Evolutionary conservation across 2,888 invertebrate genomes (phyloP).

Genomic region (Drosophila mercatorum): DNA sequence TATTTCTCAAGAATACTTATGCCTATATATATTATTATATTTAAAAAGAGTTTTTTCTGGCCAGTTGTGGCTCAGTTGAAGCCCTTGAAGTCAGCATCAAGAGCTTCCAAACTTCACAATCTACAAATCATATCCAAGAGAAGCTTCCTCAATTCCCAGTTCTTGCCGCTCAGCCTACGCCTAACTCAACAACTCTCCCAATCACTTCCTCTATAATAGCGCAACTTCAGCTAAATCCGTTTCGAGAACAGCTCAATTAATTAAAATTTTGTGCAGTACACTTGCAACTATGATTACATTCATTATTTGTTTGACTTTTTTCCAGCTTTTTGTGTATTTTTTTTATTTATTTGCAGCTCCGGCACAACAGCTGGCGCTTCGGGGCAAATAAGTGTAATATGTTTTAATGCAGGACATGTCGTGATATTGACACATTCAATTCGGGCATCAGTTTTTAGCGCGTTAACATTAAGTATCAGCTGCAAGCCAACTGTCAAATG

Average conservation of each 20-base stretch:
- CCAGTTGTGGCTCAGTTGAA: too few relatives aligned
- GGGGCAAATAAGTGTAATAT: constrained; percentile 57
- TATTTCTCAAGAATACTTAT: too few relatives aligned
- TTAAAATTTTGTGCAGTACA: constrained; percentile 29
- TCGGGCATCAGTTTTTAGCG: constrained; percentile 62
- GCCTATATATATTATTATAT: too few relatives aligned
- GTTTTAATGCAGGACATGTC: constrained; percentile 67
- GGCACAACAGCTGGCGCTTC: constrained; percentile 55
- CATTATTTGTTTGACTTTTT: constrained; percentile 45
- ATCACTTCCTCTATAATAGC: background rate
- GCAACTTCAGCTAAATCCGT: background rate
- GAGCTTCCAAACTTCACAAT: too few relatives aligned
- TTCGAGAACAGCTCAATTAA: constrained; percentile 28
- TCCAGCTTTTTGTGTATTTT: background rate
- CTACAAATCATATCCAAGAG: too few relatives aligned
- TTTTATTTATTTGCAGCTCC: background rate
- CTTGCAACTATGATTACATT: constrained; percentile 40
- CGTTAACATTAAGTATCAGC: constrained; percentile 43
- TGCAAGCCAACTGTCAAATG: constrained; percentile 34
- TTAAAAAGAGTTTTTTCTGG: too few relatives aligned
- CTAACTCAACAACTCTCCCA: too few relatives aligned
- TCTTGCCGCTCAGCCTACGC: too few relatives aligned
- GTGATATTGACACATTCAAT: constrained; percentile 73
- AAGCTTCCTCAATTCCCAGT: too few relatives aligned
- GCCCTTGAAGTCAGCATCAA: too few relatives aligned